Evolutionary conservation across 2,113 vertebrate species (phyloP).

Genomic region (Myrmophylax atrothorax): DNA sequence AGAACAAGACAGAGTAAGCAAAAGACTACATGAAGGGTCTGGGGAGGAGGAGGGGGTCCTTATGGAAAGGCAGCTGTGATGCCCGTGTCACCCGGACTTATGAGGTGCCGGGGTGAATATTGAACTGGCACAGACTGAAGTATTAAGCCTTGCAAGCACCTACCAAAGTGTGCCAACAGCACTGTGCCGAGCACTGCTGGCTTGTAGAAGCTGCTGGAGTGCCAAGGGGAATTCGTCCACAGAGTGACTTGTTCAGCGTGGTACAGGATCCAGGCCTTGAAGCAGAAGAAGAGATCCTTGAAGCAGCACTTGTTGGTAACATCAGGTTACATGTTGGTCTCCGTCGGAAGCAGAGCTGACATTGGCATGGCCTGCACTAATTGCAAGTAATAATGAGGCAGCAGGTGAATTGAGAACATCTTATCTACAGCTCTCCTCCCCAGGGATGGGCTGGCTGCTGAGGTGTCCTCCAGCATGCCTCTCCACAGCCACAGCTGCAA

Average conservation of each 20-base stretch:
- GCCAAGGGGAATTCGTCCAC: not conserved
- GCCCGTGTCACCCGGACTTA: not conserved
- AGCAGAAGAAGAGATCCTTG: not conserved
- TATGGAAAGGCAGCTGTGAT: rapidly evolving
- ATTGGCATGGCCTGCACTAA: not conserved
- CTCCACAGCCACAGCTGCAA: not conserved
- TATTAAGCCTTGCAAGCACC: no score
- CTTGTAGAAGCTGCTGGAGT: rapidly evolving
- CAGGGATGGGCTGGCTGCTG: not conserved
- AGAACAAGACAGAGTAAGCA: not conserved
- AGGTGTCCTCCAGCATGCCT: not conserved
- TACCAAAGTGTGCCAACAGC: rapidly evolving
- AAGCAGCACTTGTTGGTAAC: not conserved
- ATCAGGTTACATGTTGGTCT: rapidly evolving
- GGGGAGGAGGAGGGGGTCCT: not conserved
- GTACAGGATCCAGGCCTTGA: not conserved
- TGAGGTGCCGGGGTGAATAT: not conserved
- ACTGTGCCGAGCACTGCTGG: not conserved
- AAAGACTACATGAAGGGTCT: not conserved
- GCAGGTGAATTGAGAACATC: not conserved
- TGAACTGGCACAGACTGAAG: not conserved
- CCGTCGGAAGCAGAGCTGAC: not conserved
- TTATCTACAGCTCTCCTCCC: not conserved
- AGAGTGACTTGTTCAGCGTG: rapidly evolving
- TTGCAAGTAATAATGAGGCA: not conserved